Evolutionary conservation across 1,140 invertebrate species (phyloP).

Genomic region (Zaprionus taronus): DNA sequence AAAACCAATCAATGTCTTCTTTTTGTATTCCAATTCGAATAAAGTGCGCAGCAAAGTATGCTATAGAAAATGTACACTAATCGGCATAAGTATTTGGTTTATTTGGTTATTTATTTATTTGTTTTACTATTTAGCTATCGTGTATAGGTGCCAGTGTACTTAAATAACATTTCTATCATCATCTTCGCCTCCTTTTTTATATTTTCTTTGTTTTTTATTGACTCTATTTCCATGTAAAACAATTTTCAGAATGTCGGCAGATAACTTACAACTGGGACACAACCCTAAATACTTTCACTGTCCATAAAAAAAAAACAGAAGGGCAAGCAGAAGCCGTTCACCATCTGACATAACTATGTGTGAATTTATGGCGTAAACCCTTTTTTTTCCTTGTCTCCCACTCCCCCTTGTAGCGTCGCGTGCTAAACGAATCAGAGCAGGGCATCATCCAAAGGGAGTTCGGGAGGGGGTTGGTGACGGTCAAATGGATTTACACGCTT

Average conservation of each 20-base stretch:
- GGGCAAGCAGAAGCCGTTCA: slow-evolving; percentile 41
- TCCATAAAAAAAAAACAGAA: slow-evolving; percentile 28
- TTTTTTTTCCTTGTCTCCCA: slow-evolving; percentile 43
- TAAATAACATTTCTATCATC: background rate
- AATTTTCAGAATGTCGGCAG: slow-evolving; percentile 24
- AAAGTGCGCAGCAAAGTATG: background rate
- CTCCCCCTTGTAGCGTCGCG: slow-evolving; percentile 5
- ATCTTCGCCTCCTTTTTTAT: background rate
- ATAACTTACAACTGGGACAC: slow-evolving; percentile 47
- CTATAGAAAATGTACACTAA: background rate
- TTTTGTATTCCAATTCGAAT: background rate
- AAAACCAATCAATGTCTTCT: background rate
- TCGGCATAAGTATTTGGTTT: too few species aligned
- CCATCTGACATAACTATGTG: slow-evolving; percentile 79
- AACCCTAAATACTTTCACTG: slow-evolving; percentile 38
- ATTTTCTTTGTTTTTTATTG: background rate
- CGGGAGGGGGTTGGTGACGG: slow-evolving; percentile 23
- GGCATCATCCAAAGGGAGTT: slow-evolving; percentile 19
- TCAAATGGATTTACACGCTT: slow-evolving; percentile 79
- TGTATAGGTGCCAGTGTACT: too few species aligned
- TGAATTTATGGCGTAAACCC: slow-evolving; percentile 80
- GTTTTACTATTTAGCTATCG: too few species aligned
- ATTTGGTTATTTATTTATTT: too few species aligned
- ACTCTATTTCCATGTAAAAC: slow-evolving; percentile 5
- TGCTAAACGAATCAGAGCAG: slow-evolving; percentile 68